Evolutionary conservation across 2,113 vertebrate genomes (phyloP).

Genomic region (human (Homo sapiens)): GRCh38 chr2:64855001-64855500

Average conservation of each 20-base stretch:
- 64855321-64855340: neutral
- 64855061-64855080: neutral
- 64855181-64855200: neutral
- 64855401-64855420: neutral
- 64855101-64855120: neutral
- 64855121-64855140: neutral
- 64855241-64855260: neutral
- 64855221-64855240: neutral
- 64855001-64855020: neutral
- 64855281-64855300: neutral
- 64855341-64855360: neutral
- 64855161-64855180: neutral
- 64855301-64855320: neutral
- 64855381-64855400: neutral
- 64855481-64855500: neutral
- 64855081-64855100: neutral
- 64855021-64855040: neutral
- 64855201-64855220: neutral
- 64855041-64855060: neutral
- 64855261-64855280: neutral
- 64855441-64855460: neutral
- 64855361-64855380: neutral
- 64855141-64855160: neutral
- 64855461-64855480: neutral
- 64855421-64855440: constrained; percentile 19